Evolutionary conservation across 2,888 invertebrate genomes (phyloP).

Genomic region (Esperia sulphurella): DNA sequence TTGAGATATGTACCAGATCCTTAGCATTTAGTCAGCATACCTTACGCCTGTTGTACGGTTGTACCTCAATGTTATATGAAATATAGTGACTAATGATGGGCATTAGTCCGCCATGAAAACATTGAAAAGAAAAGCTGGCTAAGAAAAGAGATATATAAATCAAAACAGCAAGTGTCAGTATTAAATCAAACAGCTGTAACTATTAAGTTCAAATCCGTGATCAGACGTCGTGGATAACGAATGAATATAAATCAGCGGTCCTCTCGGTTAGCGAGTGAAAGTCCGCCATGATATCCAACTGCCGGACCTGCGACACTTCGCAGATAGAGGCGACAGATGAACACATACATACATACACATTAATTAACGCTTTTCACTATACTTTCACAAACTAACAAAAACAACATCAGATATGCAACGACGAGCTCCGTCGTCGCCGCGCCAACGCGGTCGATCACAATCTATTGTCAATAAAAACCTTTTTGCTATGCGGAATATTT

Average conservation of each 20-base stretch:
- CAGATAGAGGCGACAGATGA: slow-evolving; percentile 33
- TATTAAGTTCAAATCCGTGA: slow-evolving; percentile 52
- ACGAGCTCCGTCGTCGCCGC: not conserved
- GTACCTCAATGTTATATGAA: no score
- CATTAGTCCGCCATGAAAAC: not conserved
- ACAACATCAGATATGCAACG: slow-evolving; percentile 2
- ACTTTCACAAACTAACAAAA: slow-evolving; percentile 51
- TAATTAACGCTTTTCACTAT: slow-evolving; percentile 40
- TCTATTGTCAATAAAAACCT: no score
- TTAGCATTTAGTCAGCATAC: no score
- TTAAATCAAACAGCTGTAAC: slow-evolving; percentile 13
- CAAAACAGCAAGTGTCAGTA: not conserved
- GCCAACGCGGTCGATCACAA: no score
- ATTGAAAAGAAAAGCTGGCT: not conserved
- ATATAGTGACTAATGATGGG: no score
- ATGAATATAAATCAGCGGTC: slow-evolving; percentile 54
- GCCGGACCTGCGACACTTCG: slow-evolving; percentile 38
- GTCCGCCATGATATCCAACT: slow-evolving; percentile 43
- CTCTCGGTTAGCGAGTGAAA: slow-evolving; percentile 56
- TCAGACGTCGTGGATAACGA: slow-evolving; percentile 54
- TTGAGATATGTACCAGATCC: no score
- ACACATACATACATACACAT: slow-evolving; percentile 39
- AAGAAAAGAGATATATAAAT: not conserved
- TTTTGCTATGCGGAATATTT: no score
- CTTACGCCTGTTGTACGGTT: no score